Evolutionary conservation across 2,797 vertebrate species (phyloP).

Genomic region (Amniataba percoides): DNA sequence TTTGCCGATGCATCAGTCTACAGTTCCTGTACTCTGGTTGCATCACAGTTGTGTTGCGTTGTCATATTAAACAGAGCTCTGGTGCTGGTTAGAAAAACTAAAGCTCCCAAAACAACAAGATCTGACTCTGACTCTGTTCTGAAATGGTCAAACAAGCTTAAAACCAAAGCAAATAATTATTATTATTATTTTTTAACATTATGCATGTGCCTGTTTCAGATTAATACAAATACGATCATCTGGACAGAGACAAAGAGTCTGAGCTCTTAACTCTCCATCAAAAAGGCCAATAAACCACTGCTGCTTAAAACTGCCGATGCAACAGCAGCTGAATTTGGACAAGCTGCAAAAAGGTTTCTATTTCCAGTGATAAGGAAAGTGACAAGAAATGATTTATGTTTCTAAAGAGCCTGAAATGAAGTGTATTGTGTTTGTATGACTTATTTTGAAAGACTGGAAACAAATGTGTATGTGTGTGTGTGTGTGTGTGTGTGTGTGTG

Average conservation of each 20-base stretch:
- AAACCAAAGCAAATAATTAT: too few relatives aligned
- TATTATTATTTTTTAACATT: too few relatives aligned
- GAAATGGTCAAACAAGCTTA: neutral
- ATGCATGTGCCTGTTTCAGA: neutral
- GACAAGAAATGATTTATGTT: neutral
- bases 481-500: neutral
- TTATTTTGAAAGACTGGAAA: neutral
- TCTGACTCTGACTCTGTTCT: neutral
- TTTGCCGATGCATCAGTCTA: neutral
- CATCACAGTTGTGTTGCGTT: neutral
- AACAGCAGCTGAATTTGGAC: neutral
- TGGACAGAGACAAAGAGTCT: slow-evolving; percentile 7
- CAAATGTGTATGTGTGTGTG: neutral
- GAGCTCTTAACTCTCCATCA: slow-evolving; percentile 2
- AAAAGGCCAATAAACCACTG: neutral
- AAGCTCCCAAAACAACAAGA: neutral
- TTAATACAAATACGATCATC: neutral
- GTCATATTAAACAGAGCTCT: neutral
- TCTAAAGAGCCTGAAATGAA: neutral
- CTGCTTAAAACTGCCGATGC: slow-evolving; percentile 3
- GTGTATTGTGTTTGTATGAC: neutral
- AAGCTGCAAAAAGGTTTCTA: neutral
- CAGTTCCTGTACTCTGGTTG: neutral
- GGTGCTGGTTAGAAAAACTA: neutral
- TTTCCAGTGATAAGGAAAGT: neutral